These are phyloP conservation scores for Addax nasomaculatus DNA, from an alignment of 2,113 vertebrate species.

Conservation along the genomic window DNA sequence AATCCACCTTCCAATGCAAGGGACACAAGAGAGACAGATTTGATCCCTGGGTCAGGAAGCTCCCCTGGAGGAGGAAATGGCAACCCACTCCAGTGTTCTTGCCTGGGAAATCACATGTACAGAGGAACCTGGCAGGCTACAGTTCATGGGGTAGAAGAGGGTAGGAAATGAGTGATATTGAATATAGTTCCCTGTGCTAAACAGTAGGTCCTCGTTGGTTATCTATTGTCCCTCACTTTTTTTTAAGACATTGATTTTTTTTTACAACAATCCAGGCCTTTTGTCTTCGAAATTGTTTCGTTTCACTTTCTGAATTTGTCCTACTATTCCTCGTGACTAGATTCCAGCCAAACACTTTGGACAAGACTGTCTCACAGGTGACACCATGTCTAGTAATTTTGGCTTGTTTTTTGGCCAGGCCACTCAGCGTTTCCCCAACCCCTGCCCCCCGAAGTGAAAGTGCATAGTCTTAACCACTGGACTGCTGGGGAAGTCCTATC, in stretches of 20 bases:
- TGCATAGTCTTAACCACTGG: not conserved
- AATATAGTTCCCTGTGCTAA: not conserved
- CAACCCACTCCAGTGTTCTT: not conserved
- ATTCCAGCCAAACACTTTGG: not conserved
- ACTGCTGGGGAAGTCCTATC: not conserved
- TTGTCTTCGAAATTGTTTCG: not conserved
- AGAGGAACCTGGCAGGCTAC: not conserved
- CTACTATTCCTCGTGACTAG: not conserved
- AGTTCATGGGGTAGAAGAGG: not conserved
- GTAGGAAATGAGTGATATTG: not conserved
- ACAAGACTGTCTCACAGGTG: not conserved
- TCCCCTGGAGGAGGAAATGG: not conserved
- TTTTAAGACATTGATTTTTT: not conserved
- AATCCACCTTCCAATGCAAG: not conserved
- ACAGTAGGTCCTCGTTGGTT: not conserved
- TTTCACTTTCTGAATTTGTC: not conserved
- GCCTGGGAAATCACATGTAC: not conserved
- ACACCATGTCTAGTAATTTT: not conserved
- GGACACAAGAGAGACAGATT: not conserved
- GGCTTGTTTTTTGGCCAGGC: not conserved
- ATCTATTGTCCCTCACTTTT: not conserved
- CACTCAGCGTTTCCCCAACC: not conserved
- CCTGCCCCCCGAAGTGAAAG: not conserved
- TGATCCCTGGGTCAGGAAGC: not conserved
- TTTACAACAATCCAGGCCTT: not conserved